Percentiles rank a stretch among this genome's conserved stretches.
phyloP scores from a whole-genome alignment of 2,888 invertebrate species.

The Clitarchus hookeri region DNA sequence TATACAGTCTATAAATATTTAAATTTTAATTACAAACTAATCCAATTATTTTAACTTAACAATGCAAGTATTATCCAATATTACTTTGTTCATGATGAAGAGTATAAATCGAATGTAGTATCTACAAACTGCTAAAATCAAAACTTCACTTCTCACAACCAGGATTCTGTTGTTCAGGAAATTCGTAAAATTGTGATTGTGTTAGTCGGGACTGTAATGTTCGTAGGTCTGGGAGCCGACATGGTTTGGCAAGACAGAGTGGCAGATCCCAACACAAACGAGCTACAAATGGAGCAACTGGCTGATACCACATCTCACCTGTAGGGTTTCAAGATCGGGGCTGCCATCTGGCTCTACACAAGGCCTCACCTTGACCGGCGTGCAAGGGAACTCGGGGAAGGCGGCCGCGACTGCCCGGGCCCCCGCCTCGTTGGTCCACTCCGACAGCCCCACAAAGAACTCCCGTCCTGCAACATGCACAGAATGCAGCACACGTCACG shows the following conservation, averaged over 20 bases:
- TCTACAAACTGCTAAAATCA: no score
- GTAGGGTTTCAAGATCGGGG: constrained; percentile 37
- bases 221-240: background rate
- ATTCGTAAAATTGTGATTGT: no score
- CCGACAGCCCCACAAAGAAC: constrained; percentile 91
- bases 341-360: constrained; percentile 41
- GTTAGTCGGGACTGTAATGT: no score
- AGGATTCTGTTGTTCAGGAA: no score
- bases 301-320: constrained; percentile 36
- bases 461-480: constrained; percentile 70
- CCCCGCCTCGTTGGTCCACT: constrained; percentile 90
- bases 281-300: background rate
- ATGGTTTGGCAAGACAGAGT: background rate
- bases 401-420: constrained; percentile 92
- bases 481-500: background rate
- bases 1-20: no score
- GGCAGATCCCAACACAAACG: background rate
- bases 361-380: constrained; percentile 80
- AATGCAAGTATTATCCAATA: no score
- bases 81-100: no score
- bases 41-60: no score
- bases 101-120: no score
- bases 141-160: no score
- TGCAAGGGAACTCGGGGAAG: constrained; percentile 95
- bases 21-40: no score